Conservation (phyloP, 2,113 vertebrate genomes). For the Scatophagus argus region DNA sequence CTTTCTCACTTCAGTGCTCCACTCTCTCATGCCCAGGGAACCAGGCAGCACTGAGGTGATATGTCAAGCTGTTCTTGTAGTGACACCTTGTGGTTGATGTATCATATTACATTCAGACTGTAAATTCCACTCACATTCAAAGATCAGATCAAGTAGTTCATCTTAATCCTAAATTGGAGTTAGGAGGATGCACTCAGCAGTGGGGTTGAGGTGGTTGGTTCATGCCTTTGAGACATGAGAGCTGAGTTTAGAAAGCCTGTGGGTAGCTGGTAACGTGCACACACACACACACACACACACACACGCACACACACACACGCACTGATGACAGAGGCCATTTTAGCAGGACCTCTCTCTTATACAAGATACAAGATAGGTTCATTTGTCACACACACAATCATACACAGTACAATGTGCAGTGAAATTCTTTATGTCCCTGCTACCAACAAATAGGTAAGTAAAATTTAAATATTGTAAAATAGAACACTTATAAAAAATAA, state of each 20-base stretch:
- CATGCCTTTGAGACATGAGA: background rate
- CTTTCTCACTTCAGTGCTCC: background rate
- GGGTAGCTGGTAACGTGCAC: no score
- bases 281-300: no score
- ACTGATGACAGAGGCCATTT: background rate
- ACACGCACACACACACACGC: background rate
- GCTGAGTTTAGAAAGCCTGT: background rate
- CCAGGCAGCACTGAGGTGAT: no score
- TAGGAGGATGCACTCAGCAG: background rate
- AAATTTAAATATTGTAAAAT: no score
- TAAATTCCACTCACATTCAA: background rate
- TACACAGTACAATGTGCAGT: no score
- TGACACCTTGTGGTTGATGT: conserved; percentile 49
- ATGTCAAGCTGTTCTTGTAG: conserved; percentile 10
- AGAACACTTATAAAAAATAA: no score
- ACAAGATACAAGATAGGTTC: no score
- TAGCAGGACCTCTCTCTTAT: background rate
- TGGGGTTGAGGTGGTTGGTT: background rate
- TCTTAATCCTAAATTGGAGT: background rate
- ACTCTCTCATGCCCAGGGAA: background rate
- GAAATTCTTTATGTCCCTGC: no score
- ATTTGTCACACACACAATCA: no score
- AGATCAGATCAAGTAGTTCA: background rate
- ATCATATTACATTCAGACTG: background rate
- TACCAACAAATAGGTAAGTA: no score